phyloP scores from a whole-genome alignment of 2,797 vertebrate genomes.

The Acipenser transmontanus region DNA sequence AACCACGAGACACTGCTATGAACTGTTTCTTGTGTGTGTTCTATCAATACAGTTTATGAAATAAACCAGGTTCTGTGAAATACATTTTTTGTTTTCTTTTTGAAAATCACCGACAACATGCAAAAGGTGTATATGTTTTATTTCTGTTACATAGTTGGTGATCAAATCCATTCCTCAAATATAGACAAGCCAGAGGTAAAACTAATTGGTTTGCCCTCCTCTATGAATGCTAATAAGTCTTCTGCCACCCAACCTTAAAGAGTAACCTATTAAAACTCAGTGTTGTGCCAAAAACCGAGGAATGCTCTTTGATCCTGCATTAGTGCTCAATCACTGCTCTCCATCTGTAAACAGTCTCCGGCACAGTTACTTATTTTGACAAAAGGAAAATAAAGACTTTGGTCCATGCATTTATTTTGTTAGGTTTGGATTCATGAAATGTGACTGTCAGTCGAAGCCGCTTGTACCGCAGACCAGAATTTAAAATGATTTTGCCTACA shows the following conservation, averaged over 20 bases:
- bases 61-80: neutral
- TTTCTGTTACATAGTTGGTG: neutral
- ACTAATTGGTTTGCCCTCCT: neutral
- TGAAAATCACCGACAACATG: neutral
- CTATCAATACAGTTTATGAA: neutral
- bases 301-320: neutral
- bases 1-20: too few relatives aligned
- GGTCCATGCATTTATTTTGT: neutral
- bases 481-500: too few relatives aligned
- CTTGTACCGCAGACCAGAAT: too few relatives aligned
- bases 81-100: neutral
- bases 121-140: neutral
- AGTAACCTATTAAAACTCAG: neutral
- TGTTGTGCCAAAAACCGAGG: neutral
- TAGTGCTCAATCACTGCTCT: neutral
- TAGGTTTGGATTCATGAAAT: conserved; percentile 2
- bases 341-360: neutral
- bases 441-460: neutral
- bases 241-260: neutral
- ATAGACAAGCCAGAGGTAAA: neutral
- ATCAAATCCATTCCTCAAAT: neutral
- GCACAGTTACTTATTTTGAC: neutral
- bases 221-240: neutral
- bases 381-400: neutral
- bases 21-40: too few relatives aligned